Conservation (phyloP, 1,140 invertebrate species). For the Drosophila nigrodunni region DNA sequence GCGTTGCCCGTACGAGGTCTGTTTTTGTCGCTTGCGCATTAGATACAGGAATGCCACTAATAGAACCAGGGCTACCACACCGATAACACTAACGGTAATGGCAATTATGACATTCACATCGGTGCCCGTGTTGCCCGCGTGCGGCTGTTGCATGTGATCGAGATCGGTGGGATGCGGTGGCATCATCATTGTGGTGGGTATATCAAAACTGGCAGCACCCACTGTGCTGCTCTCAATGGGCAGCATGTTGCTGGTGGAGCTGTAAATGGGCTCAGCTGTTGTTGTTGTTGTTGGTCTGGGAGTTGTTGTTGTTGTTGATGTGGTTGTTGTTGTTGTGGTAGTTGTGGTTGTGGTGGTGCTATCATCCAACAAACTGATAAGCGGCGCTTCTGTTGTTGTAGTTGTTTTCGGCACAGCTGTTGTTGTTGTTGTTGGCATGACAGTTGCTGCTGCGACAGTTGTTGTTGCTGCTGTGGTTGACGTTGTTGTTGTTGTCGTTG, state of each 20-base stretch:
- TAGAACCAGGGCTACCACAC: constrained; percentile 86
- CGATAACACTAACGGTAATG: constrained; percentile 86
- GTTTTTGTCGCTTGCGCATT: constrained; percentile 89
- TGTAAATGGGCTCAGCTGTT: constrained; percentile 43
- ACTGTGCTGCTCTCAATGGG: constrained; percentile 21
- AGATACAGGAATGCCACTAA: constrained; percentile 89
- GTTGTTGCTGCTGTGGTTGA: constrained; percentile 19
- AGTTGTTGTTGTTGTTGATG: constrained; percentile 29
- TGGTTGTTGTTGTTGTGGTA: constrained; percentile 1
- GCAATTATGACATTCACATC: constrained; percentile 86
- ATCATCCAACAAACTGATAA: constrained; percentile 68
- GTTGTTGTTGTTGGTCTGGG: constrained; percentile 22
- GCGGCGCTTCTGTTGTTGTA: constrained; percentile 55
- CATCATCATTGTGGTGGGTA: constrained; percentile 22
- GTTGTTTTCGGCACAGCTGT: constrained; percentile 21
- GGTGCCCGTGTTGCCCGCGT: constrained; percentile 56
- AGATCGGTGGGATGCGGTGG: constrained; percentile 48
- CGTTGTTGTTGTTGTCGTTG: constrained; percentile 29
- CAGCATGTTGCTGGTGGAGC: constrained; percentile 39
- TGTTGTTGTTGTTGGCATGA: constrained; percentile 35
- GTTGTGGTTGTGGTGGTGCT: constrained; percentile 46
- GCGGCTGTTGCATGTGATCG: constrained; percentile 57
- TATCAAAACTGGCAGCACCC: not conserved
- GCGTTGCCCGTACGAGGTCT: constrained; percentile 90
- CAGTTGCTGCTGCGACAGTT: not conserved